Conservation (phyloP, 2,797 vertebrate genomes). For the Tarsius wallacei region DNA sequence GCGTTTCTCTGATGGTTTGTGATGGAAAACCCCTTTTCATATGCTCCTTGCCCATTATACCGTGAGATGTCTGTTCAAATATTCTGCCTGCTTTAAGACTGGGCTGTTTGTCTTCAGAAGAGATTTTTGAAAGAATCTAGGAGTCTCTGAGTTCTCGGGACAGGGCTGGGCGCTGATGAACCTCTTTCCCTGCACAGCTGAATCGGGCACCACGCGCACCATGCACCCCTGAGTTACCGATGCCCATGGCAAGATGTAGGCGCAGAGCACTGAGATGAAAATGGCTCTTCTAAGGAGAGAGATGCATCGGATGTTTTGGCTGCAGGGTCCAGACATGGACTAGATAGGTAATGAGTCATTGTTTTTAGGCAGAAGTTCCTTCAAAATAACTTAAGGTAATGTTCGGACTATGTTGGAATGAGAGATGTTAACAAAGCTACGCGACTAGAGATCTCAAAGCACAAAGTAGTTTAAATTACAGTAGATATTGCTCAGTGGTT, state of each 20-base stretch:
- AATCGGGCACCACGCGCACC: not conserved
- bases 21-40: not conserved
- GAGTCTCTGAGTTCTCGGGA: not conserved
- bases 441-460: not conserved
- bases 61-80: not conserved
- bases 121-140: slow-evolving; percentile 24
- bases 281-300: not conserved
- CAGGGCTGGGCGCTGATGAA: not conserved
- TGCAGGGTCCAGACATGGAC: not conserved
- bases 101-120: slow-evolving; percentile 19
- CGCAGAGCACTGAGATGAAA: not conserved
- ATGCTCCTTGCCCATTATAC: not conserved
- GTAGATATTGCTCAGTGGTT: not conserved
- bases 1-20: not conserved
- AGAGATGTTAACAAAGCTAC: slow-evolving; percentile 42
- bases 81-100: slow-evolving; percentile 23
- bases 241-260: not conserved
- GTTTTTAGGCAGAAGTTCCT: slow-evolving; percentile 33
- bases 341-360: not conserved
- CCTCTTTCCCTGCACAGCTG: not conserved
- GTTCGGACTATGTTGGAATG: not conserved
- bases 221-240: not conserved
- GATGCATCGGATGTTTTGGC: not conserved
- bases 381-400: slow-evolving; percentile 34
- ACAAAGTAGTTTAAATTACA: slow-evolving; percentile 1